phyloP scores from a whole-genome alignment of 1,140 invertebrate genomes.

The Hylaeus volcanicus region DNA sequence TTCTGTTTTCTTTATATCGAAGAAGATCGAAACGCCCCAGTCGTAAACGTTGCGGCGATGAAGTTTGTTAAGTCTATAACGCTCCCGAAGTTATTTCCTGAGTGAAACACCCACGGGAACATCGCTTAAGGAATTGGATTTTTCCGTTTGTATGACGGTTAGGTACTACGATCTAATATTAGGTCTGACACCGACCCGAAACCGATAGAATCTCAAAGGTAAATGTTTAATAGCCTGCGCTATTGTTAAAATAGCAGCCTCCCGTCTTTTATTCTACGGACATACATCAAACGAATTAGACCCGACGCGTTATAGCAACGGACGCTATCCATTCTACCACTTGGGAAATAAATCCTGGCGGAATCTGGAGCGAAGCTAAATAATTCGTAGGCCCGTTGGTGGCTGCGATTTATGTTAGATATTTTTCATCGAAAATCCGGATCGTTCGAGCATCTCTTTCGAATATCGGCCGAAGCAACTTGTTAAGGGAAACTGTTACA shows the following conservation, averaged over 20 bases:
- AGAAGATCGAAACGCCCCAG: too few relatives aligned
- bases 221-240: slow-evolving; percentile 23
- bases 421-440: slow-evolving; percentile 4
- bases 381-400: slow-evolving; percentile 1
- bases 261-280: slow-evolving; percentile 14
- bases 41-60: too few relatives aligned
- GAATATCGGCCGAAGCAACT: background rate
- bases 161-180: background rate
- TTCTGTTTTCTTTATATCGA: too few relatives aligned
- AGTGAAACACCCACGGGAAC: too few relatives aligned
- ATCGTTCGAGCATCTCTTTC: background rate
- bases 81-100: too few relatives aligned
- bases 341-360: slow-evolving; percentile 8
- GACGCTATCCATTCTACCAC: slow-evolving; percentile 11
- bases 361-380: slow-evolving; percentile 25
- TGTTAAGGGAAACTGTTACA: background rate
- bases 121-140: background rate
- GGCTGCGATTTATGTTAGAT: background rate
- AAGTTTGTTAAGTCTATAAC: too few relatives aligned
- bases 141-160: background rate
- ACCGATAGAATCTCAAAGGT: slow-evolving; percentile 16
- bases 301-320: slow-evolving; percentile 1
- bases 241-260: slow-evolving; percentile 17
- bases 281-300: slow-evolving; percentile 38
- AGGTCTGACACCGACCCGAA: slow-evolving; percentile 6